Evolutionary conservation across 2,797 vertebrate genomes (phyloP).

Genomic region (Tangara arthus): DNA sequence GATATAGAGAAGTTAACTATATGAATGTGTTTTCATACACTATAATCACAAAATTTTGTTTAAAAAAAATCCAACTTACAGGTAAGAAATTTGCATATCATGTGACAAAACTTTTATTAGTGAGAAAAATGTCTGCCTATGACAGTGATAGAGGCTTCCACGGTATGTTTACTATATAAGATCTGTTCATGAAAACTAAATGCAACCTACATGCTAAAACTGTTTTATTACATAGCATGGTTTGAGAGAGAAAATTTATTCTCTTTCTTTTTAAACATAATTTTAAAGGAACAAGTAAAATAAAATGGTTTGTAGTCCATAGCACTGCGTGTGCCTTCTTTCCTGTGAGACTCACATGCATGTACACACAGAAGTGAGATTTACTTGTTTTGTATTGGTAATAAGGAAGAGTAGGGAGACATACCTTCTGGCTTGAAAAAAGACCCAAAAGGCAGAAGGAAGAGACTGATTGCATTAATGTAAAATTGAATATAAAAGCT

Average conservation of each 20-base stretch:
- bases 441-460: neutral
- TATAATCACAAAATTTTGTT: neutral
- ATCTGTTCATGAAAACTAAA: neutral
- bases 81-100: neutral
- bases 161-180: neutral
- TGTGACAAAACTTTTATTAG: neutral
- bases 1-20: neutral
- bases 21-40: neutral
- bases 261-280: neutral
- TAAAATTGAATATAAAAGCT: neutral
- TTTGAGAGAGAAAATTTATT: neutral
- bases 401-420: neutral
- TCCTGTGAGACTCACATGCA: neutral
- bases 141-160: neutral
- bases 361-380: neutral
- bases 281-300: neutral
- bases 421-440: neutral
- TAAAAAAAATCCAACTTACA: neutral
- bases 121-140: neutral
- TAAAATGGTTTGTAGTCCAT: neutral
- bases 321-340: neutral
- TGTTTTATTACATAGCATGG: neutral
- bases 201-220: neutral
- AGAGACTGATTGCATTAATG: neutral
- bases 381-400: neutral